A percentile compares a stretch with the other conserved stretches of the same genome.
Conservation (phyloP, 2,113 vertebrate genomes). For the Chamaea fasciata region DNA sequence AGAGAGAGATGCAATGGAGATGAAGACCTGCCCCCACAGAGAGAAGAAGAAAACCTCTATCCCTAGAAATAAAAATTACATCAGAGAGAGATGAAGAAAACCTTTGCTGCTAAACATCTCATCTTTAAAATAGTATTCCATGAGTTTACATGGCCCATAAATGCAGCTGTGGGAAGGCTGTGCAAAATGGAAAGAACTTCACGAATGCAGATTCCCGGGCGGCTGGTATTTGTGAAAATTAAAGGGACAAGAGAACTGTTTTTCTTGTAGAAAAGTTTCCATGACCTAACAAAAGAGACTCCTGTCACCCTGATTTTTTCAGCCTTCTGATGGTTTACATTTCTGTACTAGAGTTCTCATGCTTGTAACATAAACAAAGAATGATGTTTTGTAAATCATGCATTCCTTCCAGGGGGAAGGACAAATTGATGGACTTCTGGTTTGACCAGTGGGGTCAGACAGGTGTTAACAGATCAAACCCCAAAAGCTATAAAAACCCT, state of each 20-base stretch:
- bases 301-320: background rate
- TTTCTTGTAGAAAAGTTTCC: background rate
- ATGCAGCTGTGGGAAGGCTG: background rate
- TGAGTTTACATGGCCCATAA: background rate
- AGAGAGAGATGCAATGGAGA: background rate
- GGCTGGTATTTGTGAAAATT: background rate
- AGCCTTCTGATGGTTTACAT: too few species aligned
- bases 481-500: too few species aligned
- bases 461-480: too few species aligned
- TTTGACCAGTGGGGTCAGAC: too few species aligned
- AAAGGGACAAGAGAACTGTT: background rate
- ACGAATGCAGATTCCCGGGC: background rate
- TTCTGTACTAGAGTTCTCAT: too few species aligned
- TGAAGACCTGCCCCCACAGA: background rate
- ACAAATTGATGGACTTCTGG: too few species aligned
- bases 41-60: background rate
- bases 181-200: background rate
- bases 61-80: background rate
- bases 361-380: too few species aligned
- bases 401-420: too few species aligned
- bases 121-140: background rate
- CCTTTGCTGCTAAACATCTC: background rate
- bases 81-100: background rate
- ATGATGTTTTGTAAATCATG: too few species aligned
- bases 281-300: background rate